Evolutionary conservation across 1,140 invertebrate genomes (phyloP), one percentile per base, ranked within the genome.

Genomic region (Rhizoglyphus robini): DNA sequence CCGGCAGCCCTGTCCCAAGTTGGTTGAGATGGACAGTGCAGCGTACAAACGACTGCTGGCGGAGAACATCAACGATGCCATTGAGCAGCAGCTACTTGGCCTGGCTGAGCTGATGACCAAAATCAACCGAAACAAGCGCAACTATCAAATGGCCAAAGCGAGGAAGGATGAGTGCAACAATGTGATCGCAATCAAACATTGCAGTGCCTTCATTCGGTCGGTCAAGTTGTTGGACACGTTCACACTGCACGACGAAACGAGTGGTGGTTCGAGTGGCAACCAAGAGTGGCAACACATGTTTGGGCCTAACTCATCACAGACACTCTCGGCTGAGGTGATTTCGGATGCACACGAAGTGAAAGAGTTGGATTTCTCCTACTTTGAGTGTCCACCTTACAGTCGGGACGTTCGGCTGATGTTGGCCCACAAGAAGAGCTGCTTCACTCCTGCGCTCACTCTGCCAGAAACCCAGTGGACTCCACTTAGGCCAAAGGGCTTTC

Each of bases 241-340:
- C 4, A 18, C n/a, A n/a, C n/a, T 13, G 5, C 2, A 63, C 23
- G n/a, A n/a, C n/a, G 4, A 13, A 27, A 18, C 4, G 11, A n/a
- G n/a, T n/a, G 30, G n/a, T 25, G 59, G 8, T 13, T 23, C 49
- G 1, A 36, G 51, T 64, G 84, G 85, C 85, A 89, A 90, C 77
- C 83, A 86, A 48, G 87, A 90, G 75, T 90, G 87, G 88, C 83
- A 86, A 68, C 85, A 86, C 61, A 89, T 90, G 87, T 89, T 88
- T 76, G 84, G 86, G 61, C 79, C 79, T 23, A 59, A 8, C 23
- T 51, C 48, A 23, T 27, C 5, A 20, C 18, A 51, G 13, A 8
- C 23, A 23, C n/a, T 25, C 23, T 23, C 15, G n/a, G 29, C 38
- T 38, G 32, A 61, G 2, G 3, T 38, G 1, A 23, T 36, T 25